Evolutionary conservation across 1,140 invertebrate genomes (phyloP), one percentile per base, ranked within the genome.

Genomic region (Cylas formicarius): DNA sequence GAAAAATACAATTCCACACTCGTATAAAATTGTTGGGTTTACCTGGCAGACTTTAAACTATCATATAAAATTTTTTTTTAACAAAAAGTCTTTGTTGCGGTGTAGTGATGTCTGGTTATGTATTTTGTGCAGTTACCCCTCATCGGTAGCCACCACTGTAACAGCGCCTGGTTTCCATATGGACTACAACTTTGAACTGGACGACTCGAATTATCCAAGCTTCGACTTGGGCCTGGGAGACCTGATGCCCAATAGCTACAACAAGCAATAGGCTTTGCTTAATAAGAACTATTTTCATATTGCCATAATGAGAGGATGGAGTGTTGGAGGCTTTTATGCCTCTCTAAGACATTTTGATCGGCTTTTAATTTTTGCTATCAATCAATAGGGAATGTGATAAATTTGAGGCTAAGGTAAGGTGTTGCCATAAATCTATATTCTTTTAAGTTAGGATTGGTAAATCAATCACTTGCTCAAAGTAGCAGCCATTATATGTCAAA

Each of bases 121-220:
- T 60, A 51, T 50, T 69, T 66, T 32, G 67, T 69, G 42, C 67
- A 65, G 64, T 57, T 63, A 61, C 48, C 55, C 55, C 28, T 52
- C 56, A 24, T 66, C 62, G 10, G 53, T 60, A 37, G 54, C 56
- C 13, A 60, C 62, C 9, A 55, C 57, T 11, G 53, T 50, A 10
- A 56, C 56, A 14, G 45, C 50, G 20, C 32, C 44, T 23, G 23
- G 31, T 56, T 17, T 57, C 58, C 0, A 64, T 31, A 72, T 67
- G 55, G 71, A 73, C 4, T 60, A 71, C 26, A 65, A 72, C 37
- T 69, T 72, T 44, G 63, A 67, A 41, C 62, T 71, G n/a, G 67
- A 71, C 5, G 67, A 68, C 3, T 66, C 63, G 52, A 67, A 70
- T 28, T 42, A 42, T 28, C 31, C 38, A 19, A 22, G 14, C 6